Evolutionary conservation across 2,113 vertebrate species (phyloP).

Genomic region (Aplodontia rufa): DNA sequence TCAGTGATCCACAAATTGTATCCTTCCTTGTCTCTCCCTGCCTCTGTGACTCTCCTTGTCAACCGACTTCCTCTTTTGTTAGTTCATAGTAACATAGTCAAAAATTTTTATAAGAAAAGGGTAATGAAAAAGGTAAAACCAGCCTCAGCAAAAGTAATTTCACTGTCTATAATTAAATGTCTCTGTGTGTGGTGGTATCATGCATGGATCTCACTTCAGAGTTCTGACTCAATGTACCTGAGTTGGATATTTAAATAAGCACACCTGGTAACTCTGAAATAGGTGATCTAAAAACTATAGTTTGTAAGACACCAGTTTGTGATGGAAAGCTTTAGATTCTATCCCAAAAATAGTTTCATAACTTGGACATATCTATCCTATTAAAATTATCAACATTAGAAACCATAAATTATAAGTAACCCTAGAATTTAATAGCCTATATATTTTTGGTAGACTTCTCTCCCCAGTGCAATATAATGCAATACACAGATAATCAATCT

Average conservation of each 20-base stretch:
- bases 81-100: neutral
- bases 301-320: neutral
- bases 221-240: neutral
- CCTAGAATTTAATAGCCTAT: slow-evolving; percentile 61
- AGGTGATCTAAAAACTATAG: neutral
- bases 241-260: neutral
- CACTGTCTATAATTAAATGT: neutral
- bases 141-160: too few species aligned
- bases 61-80: neutral
- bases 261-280: neutral
- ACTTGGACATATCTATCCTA: slow-evolving; percentile 41
- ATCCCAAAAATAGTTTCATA: neutral
- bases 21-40: neutral
- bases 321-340: slow-evolving; percentile 24
- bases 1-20: neutral
- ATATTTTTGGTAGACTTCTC: slow-evolving; percentile 57
- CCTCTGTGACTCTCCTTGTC: neutral
- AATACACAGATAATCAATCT: slow-evolving; percentile 66
- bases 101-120: slow-evolving; percentile 11
- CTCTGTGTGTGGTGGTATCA: neutral
- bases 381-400: slow-evolving; percentile 58
- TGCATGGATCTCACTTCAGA: neutral
- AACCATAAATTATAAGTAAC: slow-evolving; percentile 56
- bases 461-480: slow-evolving; percentile 50
- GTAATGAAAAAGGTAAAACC: too few species aligned